Conservation (phyloP, 2,888 invertebrate genomes). For the Cephus spinipes region DNA sequence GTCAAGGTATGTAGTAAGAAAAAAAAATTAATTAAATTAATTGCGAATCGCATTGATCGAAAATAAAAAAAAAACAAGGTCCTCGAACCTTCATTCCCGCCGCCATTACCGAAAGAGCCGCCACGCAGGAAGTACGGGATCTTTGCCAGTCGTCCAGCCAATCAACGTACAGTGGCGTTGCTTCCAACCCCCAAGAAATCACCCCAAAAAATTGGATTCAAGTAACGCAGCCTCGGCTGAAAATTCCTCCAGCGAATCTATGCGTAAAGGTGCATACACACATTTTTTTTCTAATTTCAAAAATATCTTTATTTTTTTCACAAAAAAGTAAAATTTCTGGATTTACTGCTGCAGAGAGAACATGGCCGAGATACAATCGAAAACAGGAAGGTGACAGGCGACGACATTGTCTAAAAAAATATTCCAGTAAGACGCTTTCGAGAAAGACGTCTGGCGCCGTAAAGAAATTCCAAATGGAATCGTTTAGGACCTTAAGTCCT, state of each 20-base stretch:
- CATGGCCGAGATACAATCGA: constrained; percentile 7
- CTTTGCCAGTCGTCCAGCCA: constrained; percentile 56
- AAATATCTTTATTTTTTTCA: neutral
- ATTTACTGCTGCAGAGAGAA: constrained; percentile 1
- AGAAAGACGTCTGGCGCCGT: constrained; percentile 20
- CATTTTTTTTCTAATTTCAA: neutral
- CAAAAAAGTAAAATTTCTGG: neutral
- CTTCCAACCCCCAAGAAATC: constrained; percentile 27
- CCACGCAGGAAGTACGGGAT: constrained; percentile 60
- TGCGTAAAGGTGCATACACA: neutral
- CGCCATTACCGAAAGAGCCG: constrained; percentile 50
- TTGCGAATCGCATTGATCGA: neutral
- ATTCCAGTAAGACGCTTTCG: constrained; percentile 16
- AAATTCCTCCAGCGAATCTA: constrained; percentile 44
- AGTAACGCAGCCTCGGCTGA: constrained; percentile 49
- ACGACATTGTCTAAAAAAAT: constrained; percentile 18
- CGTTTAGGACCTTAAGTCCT: constrained; percentile 18
- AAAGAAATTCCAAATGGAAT: constrained; percentile 10
- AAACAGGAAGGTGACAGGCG: constrained; percentile 14
- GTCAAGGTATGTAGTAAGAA: constrained; percentile 37
- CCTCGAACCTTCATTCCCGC: constrained; percentile 60
- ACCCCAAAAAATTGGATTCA: constrained; percentile 52
- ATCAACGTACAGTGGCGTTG: constrained; percentile 35
- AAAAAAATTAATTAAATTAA: constrained; percentile 1
- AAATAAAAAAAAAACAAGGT: constrained; percentile 37